These are phyloP conservation scores for Malthinus seriepunctatus DNA, from an alignment of 2,888 invertebrate species.

Conservation along the genomic window DNA sequence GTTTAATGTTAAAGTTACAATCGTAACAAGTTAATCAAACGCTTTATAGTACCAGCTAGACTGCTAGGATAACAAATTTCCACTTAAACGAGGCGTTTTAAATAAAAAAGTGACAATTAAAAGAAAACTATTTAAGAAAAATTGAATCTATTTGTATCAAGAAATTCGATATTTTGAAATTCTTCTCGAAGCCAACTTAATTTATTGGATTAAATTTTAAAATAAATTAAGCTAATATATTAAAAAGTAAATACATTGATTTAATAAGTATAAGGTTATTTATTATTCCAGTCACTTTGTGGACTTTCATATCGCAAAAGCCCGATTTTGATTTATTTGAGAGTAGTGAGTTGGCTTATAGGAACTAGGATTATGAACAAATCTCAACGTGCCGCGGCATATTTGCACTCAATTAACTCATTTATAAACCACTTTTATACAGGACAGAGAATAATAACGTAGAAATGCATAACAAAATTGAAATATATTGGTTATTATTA, in stretches of 20 bases:
- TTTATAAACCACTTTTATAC: constrained; percentile 16
- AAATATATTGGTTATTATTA: constrained; percentile 9
- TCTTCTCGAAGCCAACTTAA: no score
- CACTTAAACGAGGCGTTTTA: no score
- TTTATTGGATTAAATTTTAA: no score
- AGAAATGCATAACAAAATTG: constrained; percentile 13
- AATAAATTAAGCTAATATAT: neutral
- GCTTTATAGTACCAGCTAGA: no score
- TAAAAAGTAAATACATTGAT: neutral
- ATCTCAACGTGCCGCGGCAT: constrained; percentile 19
- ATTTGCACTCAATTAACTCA: constrained; percentile 20
- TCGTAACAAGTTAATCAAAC: no score
- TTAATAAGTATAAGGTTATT: constrained; percentile 1
- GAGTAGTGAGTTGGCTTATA: constrained; percentile 21
- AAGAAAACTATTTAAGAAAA: no score
- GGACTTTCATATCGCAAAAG: constrained; percentile 10
- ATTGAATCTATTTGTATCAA: no score
- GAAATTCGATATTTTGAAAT: no score
- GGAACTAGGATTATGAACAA: constrained; percentile 22
- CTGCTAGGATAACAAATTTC: no score
- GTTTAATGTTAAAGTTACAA: no score
- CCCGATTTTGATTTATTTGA: constrained; percentile 19
- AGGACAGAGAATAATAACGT: constrained; percentile 8
- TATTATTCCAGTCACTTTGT: constrained; percentile 5
- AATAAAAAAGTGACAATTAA: no score